Percentiles rank a stretch among this genome's conserved stretches.
Evolutionary conservation across 2,113 vertebrate species (phyloP).

Genomic region (Periophthalmodon schlosseri): DNA sequence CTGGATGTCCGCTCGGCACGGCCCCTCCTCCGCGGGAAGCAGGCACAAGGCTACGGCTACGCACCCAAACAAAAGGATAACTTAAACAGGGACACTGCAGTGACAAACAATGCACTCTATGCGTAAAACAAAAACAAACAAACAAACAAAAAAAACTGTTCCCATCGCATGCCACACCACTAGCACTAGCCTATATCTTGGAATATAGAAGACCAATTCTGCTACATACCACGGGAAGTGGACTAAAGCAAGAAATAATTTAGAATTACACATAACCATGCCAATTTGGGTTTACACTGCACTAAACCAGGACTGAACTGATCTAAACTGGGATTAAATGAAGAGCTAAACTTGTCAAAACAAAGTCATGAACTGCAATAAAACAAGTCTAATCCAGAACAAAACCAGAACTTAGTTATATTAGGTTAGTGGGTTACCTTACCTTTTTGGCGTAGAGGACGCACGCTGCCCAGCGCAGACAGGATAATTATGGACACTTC

Average conservation of each 20-base stretch:
- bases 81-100: background rate
- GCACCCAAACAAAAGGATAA: background rate
- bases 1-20: constrained; percentile 73
- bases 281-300: background rate
- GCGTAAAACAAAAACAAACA: too few relatives aligned
- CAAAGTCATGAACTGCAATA: background rate
- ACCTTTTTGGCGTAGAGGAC: background rate
- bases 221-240: too few relatives aligned
- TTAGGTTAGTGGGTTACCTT: background rate
- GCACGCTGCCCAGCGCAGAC: background rate
- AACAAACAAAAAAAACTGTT: too few relatives aligned
- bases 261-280: background rate
- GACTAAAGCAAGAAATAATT: too few relatives aligned
- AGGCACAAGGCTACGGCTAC: constrained; percentile 76
- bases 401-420: too few relatives aligned
- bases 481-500: background rate
- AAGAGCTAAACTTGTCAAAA: background rate
- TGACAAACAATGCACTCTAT: too few relatives aligned
- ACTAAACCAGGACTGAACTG: background rate
- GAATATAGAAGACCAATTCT: too few relatives aligned
- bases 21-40: constrained; percentile 78
- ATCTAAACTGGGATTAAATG: background rate
- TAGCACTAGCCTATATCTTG: too few relatives aligned
- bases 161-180: too few relatives aligned
- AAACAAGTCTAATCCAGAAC: background rate